A percentile compares a stretch with the other conserved stretches of the same genome.
These are phyloP conservation scores for Enoplolaimus lenunculus DNA, from an alignment of 2,888 invertebrate species.

Conservation along the genomic window DNA sequence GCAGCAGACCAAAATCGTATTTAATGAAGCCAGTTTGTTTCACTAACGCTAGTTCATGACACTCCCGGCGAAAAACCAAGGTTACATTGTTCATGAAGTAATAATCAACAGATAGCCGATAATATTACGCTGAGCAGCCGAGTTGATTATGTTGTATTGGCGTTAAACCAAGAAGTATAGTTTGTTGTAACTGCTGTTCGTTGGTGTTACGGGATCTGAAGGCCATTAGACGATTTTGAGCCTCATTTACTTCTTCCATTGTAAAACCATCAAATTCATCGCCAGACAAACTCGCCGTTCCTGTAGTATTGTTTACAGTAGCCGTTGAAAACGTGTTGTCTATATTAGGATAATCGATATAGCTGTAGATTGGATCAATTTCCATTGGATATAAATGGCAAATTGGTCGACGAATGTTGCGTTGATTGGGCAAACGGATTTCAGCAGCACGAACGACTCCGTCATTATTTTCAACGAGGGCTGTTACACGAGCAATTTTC, in stretches of 20 bases:
- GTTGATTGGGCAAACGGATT: neutral
- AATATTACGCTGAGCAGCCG: too few species aligned
- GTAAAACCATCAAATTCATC: neutral
- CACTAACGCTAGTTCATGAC: neutral
- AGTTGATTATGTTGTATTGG: too few species aligned
- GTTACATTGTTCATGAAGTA: too few species aligned
- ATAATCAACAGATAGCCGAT: too few species aligned
- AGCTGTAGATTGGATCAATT: neutral
- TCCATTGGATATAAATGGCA: neutral
- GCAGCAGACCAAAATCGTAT: neutral
- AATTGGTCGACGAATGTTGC: neutral
- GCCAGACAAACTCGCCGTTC: neutral
- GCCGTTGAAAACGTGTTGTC: neutral
- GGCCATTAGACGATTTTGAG: neutral
- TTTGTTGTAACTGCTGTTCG: neutral
- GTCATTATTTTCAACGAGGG: neutral
- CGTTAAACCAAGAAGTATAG: neutral
- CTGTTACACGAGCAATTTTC: slow-evolving; percentile 7
- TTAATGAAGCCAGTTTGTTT: neutral
- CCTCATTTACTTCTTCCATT: neutral
- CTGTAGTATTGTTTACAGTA: neutral
- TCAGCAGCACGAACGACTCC: neutral
- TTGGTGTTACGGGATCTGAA: neutral
- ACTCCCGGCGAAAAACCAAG: neutral
- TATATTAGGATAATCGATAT: neutral